Evolutionary conservation across 2,113 vertebrate species (phyloP).

Genomic region (Pyrgilauda ruficollis): DNA sequence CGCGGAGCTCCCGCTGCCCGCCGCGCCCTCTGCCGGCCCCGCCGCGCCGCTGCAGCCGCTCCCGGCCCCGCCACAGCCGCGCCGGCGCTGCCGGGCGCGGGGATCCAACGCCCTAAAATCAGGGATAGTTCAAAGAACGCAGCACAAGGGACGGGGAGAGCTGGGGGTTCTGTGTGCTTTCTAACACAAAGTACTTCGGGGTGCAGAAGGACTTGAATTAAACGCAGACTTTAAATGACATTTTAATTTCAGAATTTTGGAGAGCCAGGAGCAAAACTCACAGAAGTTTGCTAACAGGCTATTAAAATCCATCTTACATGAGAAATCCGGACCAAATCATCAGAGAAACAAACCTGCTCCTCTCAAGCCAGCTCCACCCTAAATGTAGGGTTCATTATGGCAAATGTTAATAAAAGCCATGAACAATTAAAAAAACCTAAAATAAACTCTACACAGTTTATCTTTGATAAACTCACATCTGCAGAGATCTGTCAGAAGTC

Average conservation of each 20-base stretch:
- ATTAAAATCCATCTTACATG: not conserved
- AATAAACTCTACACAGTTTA: not conserved
- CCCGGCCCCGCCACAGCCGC: not conserved
- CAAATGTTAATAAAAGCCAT: not conserved
- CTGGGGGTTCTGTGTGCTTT: rapidly evolving
- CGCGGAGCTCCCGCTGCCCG: not conserved
- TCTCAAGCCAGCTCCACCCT: not conserved
- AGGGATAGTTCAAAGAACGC: rapidly evolving
- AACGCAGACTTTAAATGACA: not conserved
- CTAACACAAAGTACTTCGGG: not conserved
- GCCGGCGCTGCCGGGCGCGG: not conserved
- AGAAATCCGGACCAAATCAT: not conserved
- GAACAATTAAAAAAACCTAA: not conserved
- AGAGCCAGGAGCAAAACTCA: not conserved
- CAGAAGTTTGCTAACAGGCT: not conserved
- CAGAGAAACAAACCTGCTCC: not conserved
- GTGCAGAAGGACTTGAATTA: not conserved
- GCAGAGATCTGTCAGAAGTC: not conserved
- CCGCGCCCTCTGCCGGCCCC: not conserved
- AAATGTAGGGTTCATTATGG: not conserved
- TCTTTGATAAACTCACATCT: not conserved
- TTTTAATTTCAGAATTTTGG: not conserved
- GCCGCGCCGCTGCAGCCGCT: not conserved
- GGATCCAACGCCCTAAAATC: rapidly evolving
- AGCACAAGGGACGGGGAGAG: rapidly evolving